A percentile compares a stretch with the other conserved stretches of the same genome.
phyloP scores from a whole-genome alignment of 35 echinoderm and acorn worm species.

The Diadema setosum region DNA sequence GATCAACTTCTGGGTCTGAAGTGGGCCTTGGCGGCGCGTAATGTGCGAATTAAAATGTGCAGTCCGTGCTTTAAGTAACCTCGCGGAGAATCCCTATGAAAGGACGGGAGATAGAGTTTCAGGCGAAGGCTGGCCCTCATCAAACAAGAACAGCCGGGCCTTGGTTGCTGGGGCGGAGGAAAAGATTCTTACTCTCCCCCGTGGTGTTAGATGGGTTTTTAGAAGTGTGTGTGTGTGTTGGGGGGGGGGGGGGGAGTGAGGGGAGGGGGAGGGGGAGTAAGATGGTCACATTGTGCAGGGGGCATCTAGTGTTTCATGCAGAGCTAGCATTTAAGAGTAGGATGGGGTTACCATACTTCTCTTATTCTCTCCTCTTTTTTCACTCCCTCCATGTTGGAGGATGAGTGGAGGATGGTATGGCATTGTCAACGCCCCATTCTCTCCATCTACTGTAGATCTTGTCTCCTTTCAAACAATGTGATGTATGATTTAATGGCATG shows the following conservation, averaged over 20 bases:
- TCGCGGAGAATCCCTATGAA: not conserved
- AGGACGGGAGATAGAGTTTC: not conserved
- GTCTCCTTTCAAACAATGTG: no score
- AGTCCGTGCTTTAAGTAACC: not conserved
- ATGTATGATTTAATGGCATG: no score
- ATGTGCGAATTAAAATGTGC: not conserved
- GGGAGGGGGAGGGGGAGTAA: not conserved
- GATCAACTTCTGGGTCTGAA: no score
- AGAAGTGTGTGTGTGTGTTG: not conserved
- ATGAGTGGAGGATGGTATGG: no score
- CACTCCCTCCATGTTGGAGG: no score
- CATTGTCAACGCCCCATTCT: no score
- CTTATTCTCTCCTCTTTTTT: no score
- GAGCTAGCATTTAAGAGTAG: not conserved
- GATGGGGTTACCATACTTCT: not conserved
- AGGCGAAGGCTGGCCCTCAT: not conserved
- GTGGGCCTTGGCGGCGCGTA: no score
- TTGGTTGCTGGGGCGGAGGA: not conserved
- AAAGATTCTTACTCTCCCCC: no score
- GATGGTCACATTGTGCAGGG: not conserved
- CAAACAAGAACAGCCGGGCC: not conserved
- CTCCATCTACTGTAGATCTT: no score
- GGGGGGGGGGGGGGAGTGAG: not conserved
- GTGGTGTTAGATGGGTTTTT: no score
- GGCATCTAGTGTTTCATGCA: not conserved